phyloP scores from a whole-genome alignment of 2,888 invertebrate genomes.

The Zeuzera pyrina region DNA sequence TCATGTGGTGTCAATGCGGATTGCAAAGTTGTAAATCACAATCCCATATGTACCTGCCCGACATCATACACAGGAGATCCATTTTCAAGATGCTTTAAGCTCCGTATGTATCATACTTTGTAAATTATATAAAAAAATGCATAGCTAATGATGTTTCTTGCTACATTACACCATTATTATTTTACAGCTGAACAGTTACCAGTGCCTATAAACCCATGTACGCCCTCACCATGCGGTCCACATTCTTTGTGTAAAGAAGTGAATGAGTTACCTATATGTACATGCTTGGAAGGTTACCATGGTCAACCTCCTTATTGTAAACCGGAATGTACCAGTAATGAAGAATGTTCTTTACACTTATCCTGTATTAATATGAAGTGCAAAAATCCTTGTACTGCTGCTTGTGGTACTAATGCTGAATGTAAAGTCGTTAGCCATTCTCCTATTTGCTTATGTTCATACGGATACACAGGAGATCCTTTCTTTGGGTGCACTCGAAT shows the following conservation, averaged over 20 bases:
- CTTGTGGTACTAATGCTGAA: constrained; percentile 81
- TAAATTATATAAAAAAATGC: constrained; percentile 1
- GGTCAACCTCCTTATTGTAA: constrained; percentile 84
- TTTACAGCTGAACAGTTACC: constrained; percentile 64
- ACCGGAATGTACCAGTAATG: constrained; percentile 85
- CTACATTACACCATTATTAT: constrained; percentile 6
- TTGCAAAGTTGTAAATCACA: constrained; percentile 84
- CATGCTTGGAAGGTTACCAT: constrained; percentile 78
- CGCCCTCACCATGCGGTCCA: constrained; percentile 85
- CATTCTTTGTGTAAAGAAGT: constrained; percentile 80
- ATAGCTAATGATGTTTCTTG: constrained; percentile 1
- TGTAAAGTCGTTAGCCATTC: constrained; percentile 85
- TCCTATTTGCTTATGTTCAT: constrained; percentile 80
- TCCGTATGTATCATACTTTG: constrained; percentile 50
- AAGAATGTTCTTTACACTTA: constrained; percentile 78
- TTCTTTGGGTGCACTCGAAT: constrained; percentile 75
- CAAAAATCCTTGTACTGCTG: constrained; percentile 80
- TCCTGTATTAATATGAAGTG: constrained; percentile 86
- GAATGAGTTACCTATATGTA: constrained; percentile 82
- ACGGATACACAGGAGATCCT: constrained; percentile 83
- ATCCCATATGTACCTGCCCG: constrained; percentile 81
- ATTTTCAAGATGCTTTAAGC: constrained; percentile 72
- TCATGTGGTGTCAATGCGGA: constrained; percentile 80
- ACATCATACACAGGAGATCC: constrained; percentile 77
- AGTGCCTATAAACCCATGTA: constrained; percentile 76